Evolutionary conservation across 2,888 invertebrate species (phyloP).

Genomic region (Megalurothrips usitatus): DNA sequence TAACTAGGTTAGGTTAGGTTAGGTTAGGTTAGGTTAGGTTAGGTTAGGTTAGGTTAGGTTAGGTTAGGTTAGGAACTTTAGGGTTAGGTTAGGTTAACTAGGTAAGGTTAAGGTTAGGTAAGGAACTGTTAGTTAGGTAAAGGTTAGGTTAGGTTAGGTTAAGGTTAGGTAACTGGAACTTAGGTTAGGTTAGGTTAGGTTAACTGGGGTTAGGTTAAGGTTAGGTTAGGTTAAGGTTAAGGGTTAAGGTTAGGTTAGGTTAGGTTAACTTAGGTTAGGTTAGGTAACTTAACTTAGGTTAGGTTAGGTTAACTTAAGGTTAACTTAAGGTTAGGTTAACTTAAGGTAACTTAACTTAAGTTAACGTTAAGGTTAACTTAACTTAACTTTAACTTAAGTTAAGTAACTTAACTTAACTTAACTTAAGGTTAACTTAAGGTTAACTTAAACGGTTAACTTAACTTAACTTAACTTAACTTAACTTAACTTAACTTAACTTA

Average conservation of each 20-base stretch:
- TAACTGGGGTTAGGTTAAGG: constrained; percentile 30
- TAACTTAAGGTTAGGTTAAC: too few relatives aligned
- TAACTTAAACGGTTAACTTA: too few relatives aligned
- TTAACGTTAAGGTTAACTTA: too few relatives aligned
- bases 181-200: constrained; percentile 32
- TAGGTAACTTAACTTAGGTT: too few relatives aligned
- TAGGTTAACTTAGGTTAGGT: too few relatives aligned
- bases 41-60: not conserved
- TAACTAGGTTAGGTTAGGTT: constrained; percentile 30
- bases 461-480: constrained; percentile 29
- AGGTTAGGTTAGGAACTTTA: not conserved
- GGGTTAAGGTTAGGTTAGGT: not conserved
- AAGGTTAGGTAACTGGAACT: constrained; percentile 31
- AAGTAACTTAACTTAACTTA: not conserved
- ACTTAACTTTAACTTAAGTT: too few relatives aligned
- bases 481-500: constrained; percentile 24
- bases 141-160: constrained; percentile 32
- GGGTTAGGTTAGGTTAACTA: not conserved
- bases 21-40: constrained; percentile 30
- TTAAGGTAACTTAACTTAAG: not conserved
- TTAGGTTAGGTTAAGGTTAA: constrained; percentile 29
- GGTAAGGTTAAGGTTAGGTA: constrained; percentile 31
- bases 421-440: constrained; percentile 8
- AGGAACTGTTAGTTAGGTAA: constrained; percentile 29
- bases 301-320: too few relatives aligned